Conservation (phyloP, 2,797 vertebrate genomes). For the Chromis chromis region DNA sequence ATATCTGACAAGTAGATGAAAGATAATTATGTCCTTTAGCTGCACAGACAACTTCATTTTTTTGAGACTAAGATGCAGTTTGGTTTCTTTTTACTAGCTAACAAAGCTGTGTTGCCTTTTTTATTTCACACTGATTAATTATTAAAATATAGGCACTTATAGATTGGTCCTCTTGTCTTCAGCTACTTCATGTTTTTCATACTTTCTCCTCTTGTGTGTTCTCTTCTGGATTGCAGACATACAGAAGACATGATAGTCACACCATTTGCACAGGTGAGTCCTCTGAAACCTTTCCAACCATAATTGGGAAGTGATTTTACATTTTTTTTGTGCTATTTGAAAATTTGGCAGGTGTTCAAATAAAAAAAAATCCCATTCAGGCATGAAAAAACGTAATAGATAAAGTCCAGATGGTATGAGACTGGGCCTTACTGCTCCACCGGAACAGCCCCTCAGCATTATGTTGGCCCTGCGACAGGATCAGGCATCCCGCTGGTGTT, state of each 20-base stretch:
- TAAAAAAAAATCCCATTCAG: conserved; percentile 4
- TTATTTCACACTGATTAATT: not conserved
- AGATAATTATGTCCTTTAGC: not conserved
- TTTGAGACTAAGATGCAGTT: not conserved
- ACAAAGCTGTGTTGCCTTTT: not conserved
- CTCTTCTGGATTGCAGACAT: conserved; percentile 83
- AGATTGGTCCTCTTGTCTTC: not conserved
- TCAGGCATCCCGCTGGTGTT: conserved; percentile 53
- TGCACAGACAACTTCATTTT: not conserved
- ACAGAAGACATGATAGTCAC: conserved; percentile 98
- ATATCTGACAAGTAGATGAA: conserved; percentile 3
- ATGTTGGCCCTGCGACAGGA: conserved; percentile 57
- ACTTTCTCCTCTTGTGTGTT: conserved; percentile 30
- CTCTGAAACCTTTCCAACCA: not conserved
- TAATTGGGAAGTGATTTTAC: not conserved
- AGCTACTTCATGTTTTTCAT: conserved; percentile 20
- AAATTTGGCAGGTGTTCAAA: conserved; percentile 30
- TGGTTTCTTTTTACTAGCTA: not conserved
- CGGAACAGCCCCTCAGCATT: conserved; percentile 52
- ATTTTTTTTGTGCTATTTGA: not conserved
- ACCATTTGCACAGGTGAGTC: conserved; percentile 93
- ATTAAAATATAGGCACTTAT: not conserved
- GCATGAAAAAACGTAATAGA: conserved; percentile 1
- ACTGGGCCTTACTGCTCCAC: conserved; percentile 33
- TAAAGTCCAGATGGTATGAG: conserved; percentile 50